Evolutionary conservation across 2,113 vertebrate genomes (phyloP).

Genomic region (Sceloporus undulatus): DNA sequence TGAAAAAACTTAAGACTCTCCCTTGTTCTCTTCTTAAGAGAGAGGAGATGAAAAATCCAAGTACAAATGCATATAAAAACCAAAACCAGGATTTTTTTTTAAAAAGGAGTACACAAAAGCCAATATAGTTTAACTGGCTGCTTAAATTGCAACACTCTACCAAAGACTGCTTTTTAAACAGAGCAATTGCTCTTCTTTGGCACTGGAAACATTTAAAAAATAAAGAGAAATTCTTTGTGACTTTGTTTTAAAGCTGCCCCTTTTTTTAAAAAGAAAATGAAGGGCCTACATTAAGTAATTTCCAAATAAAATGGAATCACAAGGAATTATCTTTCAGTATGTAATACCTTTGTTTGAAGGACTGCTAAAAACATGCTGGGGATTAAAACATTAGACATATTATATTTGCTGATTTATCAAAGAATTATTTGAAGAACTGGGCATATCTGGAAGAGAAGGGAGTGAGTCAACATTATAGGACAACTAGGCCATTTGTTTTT

Average conservation of each 20-base stretch:
- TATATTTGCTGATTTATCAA: neutral
- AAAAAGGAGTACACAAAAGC: too few species aligned
- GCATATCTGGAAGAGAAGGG: neutral
- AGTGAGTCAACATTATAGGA: neutral
- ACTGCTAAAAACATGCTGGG: neutral
- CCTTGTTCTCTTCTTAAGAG: neutral
- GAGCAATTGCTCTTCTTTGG: neutral
- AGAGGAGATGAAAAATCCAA: neutral
- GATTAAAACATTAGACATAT: neutral
- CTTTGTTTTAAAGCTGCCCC: neutral
- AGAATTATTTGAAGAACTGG: neutral
- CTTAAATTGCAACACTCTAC: neutral
- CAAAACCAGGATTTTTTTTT: neutral
- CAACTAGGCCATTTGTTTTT: neutral
- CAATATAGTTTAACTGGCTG: too few species aligned
- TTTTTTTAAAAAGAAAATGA: neutral
- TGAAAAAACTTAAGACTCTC: neutral
- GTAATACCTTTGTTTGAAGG: neutral
- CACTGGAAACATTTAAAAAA: neutral
- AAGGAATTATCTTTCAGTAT: neutral
- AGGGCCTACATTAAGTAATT: neutral
- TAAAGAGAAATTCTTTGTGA: neutral
- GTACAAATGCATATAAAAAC: neutral
- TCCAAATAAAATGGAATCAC: neutral
- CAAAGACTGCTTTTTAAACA: neutral